phyloP scores from a whole-genome alignment of 2,113 vertebrate genomes.

The Camelus bactrianus region DNA sequence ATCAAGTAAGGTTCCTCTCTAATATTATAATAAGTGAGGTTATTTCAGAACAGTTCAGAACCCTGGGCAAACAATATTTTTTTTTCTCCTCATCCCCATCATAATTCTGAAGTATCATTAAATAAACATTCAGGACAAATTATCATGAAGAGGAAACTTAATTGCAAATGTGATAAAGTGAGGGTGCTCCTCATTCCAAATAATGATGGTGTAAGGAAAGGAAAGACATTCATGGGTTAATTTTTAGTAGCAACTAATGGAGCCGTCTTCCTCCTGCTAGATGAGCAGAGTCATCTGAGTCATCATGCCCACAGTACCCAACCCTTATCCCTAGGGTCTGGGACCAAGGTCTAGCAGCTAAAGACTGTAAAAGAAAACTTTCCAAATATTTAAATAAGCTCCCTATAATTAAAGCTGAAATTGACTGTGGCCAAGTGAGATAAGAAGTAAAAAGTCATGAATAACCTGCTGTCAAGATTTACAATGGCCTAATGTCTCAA shows the following conservation, averaged over 20 bases:
- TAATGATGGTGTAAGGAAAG: neutral
- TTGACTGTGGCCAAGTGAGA: neutral
- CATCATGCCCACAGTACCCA: no score
- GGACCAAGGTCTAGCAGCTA: neutral
- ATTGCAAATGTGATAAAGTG: neutral
- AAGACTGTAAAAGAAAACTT: neutral
- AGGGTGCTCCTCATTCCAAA: neutral
- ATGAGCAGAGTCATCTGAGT: neutral
- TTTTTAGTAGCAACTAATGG: neutral
- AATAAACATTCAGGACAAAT: neutral
- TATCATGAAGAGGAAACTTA: neutral
- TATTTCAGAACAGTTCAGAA: neutral
- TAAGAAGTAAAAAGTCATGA: conserved; percentile 20
- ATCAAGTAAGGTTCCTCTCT: neutral
- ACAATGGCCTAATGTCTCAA: neutral
- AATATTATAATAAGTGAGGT: neutral
- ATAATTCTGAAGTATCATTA: conserved; percentile 33
- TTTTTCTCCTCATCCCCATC: neutral
- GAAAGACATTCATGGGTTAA: neutral
- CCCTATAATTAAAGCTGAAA: neutral
- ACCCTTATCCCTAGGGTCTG: neutral
- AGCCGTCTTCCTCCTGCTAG: neutral
- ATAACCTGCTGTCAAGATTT: neutral
- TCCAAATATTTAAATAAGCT: neutral
- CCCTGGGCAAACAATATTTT: neutral